phyloP scores from a whole-genome alignment of 2,113 vertebrate species.

The Eubucco bourcierii region DNA sequence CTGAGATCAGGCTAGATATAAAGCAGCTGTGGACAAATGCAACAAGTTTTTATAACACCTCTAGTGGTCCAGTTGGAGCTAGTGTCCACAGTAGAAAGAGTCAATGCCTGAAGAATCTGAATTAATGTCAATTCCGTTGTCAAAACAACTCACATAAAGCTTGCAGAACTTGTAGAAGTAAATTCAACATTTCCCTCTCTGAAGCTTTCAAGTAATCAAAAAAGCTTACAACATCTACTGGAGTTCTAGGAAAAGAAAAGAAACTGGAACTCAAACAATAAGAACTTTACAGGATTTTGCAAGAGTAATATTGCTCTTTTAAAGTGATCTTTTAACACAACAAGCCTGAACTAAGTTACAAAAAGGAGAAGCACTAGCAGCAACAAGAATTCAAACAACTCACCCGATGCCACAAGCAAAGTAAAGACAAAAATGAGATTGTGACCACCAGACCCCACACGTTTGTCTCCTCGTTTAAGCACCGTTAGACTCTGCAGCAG shows the following conservation, averaged over 20 bases:
- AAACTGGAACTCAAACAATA: not conserved
- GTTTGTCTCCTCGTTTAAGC: not conserved
- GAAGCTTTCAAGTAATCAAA: not conserved
- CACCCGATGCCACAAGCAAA: slow-evolving; percentile 37
- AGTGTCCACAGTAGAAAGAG: not conserved
- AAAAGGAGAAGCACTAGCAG: not conserved
- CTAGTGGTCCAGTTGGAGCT: not conserved
- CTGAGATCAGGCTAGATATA: not conserved
- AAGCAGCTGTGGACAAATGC: not conserved
- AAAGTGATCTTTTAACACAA: not conserved
- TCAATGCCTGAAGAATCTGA: not conserved
- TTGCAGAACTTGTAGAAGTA: not conserved
- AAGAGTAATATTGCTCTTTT: not conserved
- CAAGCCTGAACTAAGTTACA: not conserved
- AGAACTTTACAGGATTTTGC: not conserved
- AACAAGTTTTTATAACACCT: not conserved
- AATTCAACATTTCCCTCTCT: not conserved
- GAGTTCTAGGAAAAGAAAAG: not conserved
- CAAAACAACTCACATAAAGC: not conserved
- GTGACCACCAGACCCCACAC: not conserved
- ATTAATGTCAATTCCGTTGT: not conserved
- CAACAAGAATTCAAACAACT: not conserved
- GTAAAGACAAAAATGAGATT: not conserved
- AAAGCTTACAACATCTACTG: not conserved
- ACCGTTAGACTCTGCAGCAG: not conserved